Base-by-base conservation (phyloP, 1,140 invertebrate species). In the Saccostrea cuccullata region DNA sequence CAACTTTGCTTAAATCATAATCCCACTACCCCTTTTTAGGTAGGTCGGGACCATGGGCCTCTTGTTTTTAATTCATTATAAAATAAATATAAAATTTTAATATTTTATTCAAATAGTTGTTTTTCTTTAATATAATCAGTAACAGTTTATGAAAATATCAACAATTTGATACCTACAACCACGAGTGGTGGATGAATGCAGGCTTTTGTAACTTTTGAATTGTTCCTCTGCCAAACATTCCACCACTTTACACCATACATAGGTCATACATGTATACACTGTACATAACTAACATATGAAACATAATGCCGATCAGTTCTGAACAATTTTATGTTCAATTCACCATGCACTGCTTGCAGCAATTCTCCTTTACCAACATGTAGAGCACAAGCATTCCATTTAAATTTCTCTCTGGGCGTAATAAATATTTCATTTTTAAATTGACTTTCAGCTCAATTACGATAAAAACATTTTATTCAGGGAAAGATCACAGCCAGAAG, bases 141-240 rank as follows among this genome's bases (percentile, higher is more conserved):
- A 77, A 77, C 70, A 77, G 30, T 77, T 77, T 30, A 30, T 23
- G n/a, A 64, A 64, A 77, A 77, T 77, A 77, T 77, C 70, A 77
- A 77, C 70, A 77, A 77, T 30, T 30, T 26, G 70, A 77, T 77
- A 77, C 30, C 70, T 77, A 77, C 70, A 77, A 77, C 70, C 70
- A 77, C 13, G 4, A 77, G 70, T 17, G 70, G 26, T 77, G 30
- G 26, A 77, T 77, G 30, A 73, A 77, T 77, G 70, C 70, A 77
- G 70, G 26, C 30, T 26, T 77, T 23, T 77, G 12, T 13, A 26
- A 77, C 26, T 30, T 2, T 17, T 15, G 70, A 77, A 77, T 36
- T 64, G 17, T 77, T 77, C 23, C 23, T 73, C n/a, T 23, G 26
- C 70, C 30, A 36, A 36, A 15, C 26, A 30, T 77, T 13, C 70